Conservation (phyloP, 2,888 invertebrate species). For the Meghimatium bilineatum region DNA sequence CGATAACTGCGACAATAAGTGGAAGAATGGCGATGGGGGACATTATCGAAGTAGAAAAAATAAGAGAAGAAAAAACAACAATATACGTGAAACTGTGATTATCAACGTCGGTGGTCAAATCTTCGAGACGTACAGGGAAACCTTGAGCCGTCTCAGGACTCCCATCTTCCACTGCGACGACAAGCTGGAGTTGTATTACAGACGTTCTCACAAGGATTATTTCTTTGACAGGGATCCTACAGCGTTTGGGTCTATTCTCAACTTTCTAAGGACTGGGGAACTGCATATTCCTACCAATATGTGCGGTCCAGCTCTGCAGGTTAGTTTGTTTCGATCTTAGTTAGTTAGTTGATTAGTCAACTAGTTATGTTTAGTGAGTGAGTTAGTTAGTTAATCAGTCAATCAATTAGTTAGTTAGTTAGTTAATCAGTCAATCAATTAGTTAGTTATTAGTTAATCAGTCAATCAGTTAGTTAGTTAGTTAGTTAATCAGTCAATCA, state of each 20-base stretch:
- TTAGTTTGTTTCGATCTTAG: neutral
- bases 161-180: slow-evolving; percentile 62
- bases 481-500: too few relatives aligned
- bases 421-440: too few relatives aligned
- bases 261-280: slow-evolving; percentile 72
- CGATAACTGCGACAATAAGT: slow-evolving; percentile 1
- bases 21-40: neutral
- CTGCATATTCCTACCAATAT: slow-evolving; percentile 71
- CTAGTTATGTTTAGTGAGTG: too few relatives aligned
- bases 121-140: slow-evolving; percentile 68
- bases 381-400: too few relatives aligned
- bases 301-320: slow-evolving; percentile 69
- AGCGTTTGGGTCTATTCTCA: slow-evolving; percentile 70
- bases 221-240: slow-evolving; percentile 73
- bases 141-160: slow-evolving; percentile 61
- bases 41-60: neutral
- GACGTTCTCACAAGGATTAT: slow-evolving; percentile 64
- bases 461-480: too few relatives aligned
- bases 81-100: slow-evolving; percentile 61
- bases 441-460: too few relatives aligned
- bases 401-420: too few relatives aligned
- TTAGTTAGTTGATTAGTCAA: too few relatives aligned
- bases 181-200: slow-evolving; percentile 64
- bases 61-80: slow-evolving; percentile 29
- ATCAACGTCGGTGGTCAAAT: slow-evolving; percentile 70